These are phyloP conservation scores for Myiotriccus ornatus DNA, from an alignment of 2,797 vertebrate species.

Conservation along the genomic window DNA sequence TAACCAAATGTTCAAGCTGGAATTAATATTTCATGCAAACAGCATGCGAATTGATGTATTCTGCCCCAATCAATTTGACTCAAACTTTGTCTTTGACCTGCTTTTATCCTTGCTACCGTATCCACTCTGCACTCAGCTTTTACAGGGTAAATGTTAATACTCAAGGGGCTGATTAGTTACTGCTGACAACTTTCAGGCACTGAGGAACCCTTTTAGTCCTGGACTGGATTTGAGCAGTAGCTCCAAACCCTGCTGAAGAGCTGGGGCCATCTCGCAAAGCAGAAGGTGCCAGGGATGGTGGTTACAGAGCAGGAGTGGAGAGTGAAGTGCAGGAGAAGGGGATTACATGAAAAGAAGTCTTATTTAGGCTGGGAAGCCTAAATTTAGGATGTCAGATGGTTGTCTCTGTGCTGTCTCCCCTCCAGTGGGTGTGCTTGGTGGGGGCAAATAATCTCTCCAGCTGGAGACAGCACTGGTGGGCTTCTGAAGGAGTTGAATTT, in stretches of 20 bases:
- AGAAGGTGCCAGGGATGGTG: too few species aligned
- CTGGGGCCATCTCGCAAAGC: neutral
- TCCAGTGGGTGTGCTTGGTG: neutral
- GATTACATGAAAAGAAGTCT: neutral
- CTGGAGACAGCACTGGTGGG: neutral
- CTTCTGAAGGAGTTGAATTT: neutral
- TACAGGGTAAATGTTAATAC: neutral
- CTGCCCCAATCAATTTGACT: constrained; percentile 27
- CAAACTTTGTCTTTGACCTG: constrained; percentile 41
- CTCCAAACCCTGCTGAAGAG: neutral
- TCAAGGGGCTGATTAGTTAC: neutral
- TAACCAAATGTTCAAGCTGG: neutral
- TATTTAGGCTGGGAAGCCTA: neutral
- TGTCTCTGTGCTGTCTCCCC: neutral
- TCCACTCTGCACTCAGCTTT: neutral
- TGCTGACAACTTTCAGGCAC: neutral
- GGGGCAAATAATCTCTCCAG: neutral
- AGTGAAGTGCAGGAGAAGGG: neutral
- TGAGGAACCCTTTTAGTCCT: neutral
- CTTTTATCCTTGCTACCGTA: neutral
- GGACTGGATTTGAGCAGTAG: neutral
- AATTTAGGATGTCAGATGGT: neutral
- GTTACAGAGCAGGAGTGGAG: neutral
- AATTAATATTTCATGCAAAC: constrained; percentile 51
- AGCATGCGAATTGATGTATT: neutral